phyloP scores from a whole-genome alignment of 2,113 vertebrate genomes.

The Catharus fuscescens region DNA sequence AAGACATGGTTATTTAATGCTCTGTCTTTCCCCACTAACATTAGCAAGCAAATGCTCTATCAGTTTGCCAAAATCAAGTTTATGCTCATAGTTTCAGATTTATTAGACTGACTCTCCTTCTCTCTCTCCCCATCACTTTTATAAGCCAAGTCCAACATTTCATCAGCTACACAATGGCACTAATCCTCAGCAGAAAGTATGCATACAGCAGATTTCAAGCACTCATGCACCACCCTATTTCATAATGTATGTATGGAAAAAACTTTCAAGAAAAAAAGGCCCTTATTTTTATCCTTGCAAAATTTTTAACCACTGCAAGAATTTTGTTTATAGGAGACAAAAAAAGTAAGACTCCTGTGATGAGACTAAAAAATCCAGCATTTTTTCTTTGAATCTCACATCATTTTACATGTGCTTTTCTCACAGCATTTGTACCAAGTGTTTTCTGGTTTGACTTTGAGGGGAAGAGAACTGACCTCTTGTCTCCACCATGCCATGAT shows the following conservation, averaged over 20 bases:
- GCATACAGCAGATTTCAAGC: not conserved
- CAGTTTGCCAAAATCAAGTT: not conserved
- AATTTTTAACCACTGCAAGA: not conserved
- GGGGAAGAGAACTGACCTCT: not conserved
- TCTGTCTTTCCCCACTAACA: not conserved
- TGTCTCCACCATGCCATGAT: not conserved
- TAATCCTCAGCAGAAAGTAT: not conserved
- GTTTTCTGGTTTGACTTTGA: not conserved
- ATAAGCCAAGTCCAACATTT: not conserved
- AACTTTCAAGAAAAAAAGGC: not conserved
- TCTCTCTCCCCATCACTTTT: not conserved
- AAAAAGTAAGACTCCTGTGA: not conserved
- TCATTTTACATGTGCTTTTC: not conserved
- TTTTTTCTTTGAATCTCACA: not conserved
- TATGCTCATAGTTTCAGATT: not conserved
- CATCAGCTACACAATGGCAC: not conserved
- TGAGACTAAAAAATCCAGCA: not conserved
- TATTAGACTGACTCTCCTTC: not conserved
- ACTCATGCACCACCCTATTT: not conserved
- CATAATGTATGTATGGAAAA: not conserved
- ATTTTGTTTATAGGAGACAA: not conserved
- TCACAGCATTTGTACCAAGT: not conserved
- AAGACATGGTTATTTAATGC: not conserved
- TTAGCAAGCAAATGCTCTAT: not conserved
- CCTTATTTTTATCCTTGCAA: not conserved